Conservation (phyloP, 2,888 invertebrate species). For the Rosalia funebris region DNA sequence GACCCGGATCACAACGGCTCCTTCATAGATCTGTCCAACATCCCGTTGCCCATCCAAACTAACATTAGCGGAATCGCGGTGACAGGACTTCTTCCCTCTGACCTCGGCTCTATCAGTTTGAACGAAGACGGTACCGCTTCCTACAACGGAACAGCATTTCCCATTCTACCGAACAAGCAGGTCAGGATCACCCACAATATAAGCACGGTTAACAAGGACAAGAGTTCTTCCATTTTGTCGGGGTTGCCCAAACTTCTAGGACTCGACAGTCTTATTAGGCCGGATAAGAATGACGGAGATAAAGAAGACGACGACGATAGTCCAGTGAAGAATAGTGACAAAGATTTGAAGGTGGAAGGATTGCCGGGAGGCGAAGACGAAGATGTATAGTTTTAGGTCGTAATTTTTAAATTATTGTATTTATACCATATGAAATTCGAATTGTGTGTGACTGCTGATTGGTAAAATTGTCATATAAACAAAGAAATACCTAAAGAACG, state of each 20-base stretch:
- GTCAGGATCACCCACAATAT: conserved; percentile 57
- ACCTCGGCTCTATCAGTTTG: conserved; percentile 37
- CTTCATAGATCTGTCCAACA: conserved; percentile 66
- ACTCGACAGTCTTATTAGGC: conserved; percentile 25
- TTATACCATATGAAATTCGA: not conserved
- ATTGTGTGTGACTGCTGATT: not conserved
- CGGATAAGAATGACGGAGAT: not conserved
- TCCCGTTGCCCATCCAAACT: conserved; percentile 68
- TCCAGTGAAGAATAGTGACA: not conserved
- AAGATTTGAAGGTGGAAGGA: conserved; percentile 1
- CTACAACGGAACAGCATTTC: conserved; percentile 34
- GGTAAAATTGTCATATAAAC: too few relatives aligned
- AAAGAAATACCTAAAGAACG: too few relatives aligned
- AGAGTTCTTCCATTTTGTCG: conserved; percentile 50
- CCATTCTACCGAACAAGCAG: conserved; percentile 55
- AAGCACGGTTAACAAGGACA: conserved; percentile 52
- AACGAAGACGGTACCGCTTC: conserved; percentile 36
- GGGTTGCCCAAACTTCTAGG: conserved; percentile 49
- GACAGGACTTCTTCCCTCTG: conserved; percentile 60
- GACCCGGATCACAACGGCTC: conserved; percentile 66
- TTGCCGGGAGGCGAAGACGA: too few relatives aligned
- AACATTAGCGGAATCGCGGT: conserved; percentile 67
- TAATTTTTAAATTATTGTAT: not conserved
- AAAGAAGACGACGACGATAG: not conserved
- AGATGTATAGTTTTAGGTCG: not conserved